Evolutionary conservation across 1,140 invertebrate species (phyloP), one percentile per base, ranked within the genome.

Genomic region (Anoplolepis gracilipes): DNA sequence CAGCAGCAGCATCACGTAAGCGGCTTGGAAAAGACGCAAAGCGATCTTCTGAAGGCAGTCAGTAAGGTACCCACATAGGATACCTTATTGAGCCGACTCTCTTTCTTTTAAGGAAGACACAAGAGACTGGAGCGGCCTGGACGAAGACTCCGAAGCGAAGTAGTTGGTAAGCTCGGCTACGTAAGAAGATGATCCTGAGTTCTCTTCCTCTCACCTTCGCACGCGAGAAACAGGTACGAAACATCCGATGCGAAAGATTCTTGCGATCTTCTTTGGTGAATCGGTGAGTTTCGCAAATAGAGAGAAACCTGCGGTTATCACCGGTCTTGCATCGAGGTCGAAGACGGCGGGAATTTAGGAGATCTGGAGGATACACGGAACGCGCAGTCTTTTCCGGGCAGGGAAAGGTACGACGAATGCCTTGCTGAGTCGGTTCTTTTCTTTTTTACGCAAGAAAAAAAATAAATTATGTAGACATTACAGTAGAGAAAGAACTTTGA

Each of bases 41-140:
- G 95, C 91, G 96, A 96, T 93, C 96, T 96, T 86, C 95, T 96
- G 85, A 96, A 96, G 94, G 95, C 95, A 70, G 96, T 96, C 92
- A 96, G 96, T 92, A 96, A 96, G 94, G 96, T 96, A 91, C 96
- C 96, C 72, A 96, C 96, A 96, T 96, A 96, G 94, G 93, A 94
- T 59, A 91, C 90, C 90, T 91, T 92, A 87, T 87, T 92, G 82
- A 88, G 88, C 84, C 90, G 84, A 75, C 88, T 92, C 84, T 91
- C 91, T 90, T 91, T 92, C 91, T 92, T 90, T 88, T 93, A 93
- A 79, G 84, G 84, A 90, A 88, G 87, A 86, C 87, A 88, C 89
- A 73, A 90, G 86, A 90, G 88, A 90, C 85, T 90, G 88, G 89
- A 86, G 76, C 64, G 72, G 64, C 79, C 64, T 82, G 77, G 77